phyloP scores from a whole-genome alignment of 2,113 vertebrate species.

The Entomyzon cyanotis region DNA sequence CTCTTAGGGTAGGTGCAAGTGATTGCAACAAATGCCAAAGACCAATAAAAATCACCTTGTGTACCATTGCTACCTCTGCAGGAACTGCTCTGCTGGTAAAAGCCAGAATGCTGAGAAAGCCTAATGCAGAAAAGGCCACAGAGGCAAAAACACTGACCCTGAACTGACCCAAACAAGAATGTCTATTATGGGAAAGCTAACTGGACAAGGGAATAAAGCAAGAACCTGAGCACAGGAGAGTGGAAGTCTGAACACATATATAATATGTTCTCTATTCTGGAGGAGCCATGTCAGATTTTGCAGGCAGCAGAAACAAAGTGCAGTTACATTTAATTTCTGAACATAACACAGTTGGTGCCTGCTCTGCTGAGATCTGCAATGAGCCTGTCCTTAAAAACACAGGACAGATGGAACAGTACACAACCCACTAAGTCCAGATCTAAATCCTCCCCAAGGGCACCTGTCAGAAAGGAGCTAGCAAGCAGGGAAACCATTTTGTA shows the following conservation, averaged over 20 bases:
- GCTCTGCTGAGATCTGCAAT: not conserved
- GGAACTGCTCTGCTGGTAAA: not conserved
- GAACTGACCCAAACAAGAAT: not conserved
- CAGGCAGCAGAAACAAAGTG: constrained; percentile 2
- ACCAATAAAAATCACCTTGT: not conserved
- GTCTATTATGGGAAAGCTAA: not conserved
- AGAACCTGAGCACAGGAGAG: not conserved
- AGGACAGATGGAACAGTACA: not conserved
- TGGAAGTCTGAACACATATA: not conserved
- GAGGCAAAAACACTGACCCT: not conserved
- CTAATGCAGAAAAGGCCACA: not conserved
- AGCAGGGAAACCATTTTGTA: not conserved
- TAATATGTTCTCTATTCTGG: not conserved
- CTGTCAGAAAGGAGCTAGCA: not conserved
- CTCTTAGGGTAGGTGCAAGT: not conserved
- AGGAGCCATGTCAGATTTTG: not conserved
- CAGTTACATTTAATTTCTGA: constrained; percentile 1
- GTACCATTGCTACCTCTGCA: not conserved
- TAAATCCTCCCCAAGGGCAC: not conserved
- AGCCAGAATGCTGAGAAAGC: not conserved
- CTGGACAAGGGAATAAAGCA: not conserved
- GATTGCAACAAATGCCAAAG: not conserved
- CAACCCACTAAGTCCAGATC: not conserved
- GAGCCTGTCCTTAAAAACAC: not conserved
- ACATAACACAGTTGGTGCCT: not conserved